These are phyloP conservation scores for Orchesellides sinensis DNA, from an alignment of 2,888 invertebrate species.

Conservation along the genomic window DNA sequence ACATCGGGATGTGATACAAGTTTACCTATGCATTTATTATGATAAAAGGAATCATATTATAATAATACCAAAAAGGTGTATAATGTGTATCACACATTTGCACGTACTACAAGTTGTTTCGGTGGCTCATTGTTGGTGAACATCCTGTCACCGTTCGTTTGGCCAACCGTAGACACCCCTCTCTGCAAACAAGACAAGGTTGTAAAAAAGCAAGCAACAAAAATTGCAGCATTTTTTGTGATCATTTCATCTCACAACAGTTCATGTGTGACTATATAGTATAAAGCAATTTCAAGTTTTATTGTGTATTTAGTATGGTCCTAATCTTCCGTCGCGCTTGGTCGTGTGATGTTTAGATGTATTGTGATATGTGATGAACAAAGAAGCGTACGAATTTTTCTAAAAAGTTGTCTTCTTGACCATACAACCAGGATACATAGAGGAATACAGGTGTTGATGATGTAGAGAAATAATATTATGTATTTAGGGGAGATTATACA, in stretches of 20 bases:
- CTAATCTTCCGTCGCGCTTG: neutral
- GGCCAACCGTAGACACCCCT: conserved; percentile 9
- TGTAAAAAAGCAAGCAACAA: conserved; percentile 10
- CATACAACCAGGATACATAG: neutral
- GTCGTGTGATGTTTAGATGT: neutral
- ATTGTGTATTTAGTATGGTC: neutral
- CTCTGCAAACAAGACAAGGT: neutral
- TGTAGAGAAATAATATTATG: neutral
- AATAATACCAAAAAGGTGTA: neutral
- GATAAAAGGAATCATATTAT: neutral
- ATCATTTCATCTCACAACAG: neutral
- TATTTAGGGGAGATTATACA: neutral
- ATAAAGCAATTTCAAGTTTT: conserved; percentile 20
- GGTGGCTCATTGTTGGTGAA: conserved; percentile 20
- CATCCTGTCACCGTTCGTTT: conserved; percentile 51
- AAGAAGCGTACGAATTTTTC: neutral
- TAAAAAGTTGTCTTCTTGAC: neutral
- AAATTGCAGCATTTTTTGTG: conserved; percentile 19
- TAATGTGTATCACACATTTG: conserved; percentile 25
- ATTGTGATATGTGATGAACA: neutral
- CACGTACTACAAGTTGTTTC: conserved; percentile 17
- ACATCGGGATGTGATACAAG: neutral
- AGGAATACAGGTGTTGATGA: neutral
- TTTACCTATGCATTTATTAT: conserved; percentile 27
- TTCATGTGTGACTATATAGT: neutral